These are phyloP conservation scores for Nannoperca australis DNA, from an alignment of 2,797 vertebrate genomes.

Conservation along the genomic window DNA sequence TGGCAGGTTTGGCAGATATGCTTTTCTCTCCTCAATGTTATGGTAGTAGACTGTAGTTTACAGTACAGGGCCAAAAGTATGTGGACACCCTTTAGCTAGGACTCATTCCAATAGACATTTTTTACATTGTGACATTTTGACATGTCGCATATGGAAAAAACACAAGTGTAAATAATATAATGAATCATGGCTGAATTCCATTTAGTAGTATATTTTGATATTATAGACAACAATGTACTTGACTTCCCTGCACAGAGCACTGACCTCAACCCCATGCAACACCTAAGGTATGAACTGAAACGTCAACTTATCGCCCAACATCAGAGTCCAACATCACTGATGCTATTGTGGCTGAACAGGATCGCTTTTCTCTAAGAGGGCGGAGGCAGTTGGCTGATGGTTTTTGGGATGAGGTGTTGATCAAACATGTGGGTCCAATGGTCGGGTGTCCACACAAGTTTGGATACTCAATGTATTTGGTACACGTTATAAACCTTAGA, in stretches of 20 bases:
- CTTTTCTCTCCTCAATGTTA: neutral
- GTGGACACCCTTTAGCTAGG: neutral
- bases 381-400: too few species aligned
- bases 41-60: neutral
- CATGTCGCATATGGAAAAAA: neutral
- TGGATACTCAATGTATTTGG: neutral
- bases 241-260: neutral
- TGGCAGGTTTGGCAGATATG: conserved; percentile 17
- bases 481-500: neutral
- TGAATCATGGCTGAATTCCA: neutral
- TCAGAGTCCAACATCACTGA: too few species aligned
- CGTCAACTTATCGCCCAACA: too few species aligned
- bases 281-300: neutral
- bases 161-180: neutral
- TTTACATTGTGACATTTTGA: too few species aligned
- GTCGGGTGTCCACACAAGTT: neutral
- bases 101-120: neutral
- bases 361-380: too few species aligned
- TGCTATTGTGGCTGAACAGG: too few species aligned
- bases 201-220: neutral
- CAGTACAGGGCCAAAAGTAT: neutral
- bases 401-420: neutral
- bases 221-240: neutral
- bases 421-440: neutral
- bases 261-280: neutral